Evolutionary conservation across 2,888 invertebrate genomes (phyloP).

Genomic region (Macrostomum cliftonense): DNA sequence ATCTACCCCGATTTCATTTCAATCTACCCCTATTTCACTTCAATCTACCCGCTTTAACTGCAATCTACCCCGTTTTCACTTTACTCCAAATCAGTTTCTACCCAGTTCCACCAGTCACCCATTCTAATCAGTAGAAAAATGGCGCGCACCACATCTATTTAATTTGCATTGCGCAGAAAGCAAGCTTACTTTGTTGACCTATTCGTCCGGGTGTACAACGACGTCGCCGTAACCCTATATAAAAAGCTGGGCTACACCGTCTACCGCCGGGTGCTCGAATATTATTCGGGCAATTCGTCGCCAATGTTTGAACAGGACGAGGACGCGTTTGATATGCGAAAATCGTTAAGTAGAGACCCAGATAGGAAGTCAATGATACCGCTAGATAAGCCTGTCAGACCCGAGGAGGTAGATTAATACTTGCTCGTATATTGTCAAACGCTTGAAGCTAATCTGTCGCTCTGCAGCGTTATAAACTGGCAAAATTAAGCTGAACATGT

Average conservation of each 20-base stretch:
- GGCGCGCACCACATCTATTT: no score
- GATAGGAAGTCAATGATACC: conserved; percentile 80
- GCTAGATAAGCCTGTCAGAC: conserved; percentile 72
- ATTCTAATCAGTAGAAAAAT: no score
- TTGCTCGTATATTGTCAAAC: conserved; percentile 12
- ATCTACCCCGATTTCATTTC: no score
- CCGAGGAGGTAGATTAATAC: conserved; percentile 67
- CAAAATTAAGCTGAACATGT: no score
- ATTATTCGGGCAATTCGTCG: conserved; percentile 52
- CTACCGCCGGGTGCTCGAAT: conserved; percentile 82
- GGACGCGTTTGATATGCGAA: conserved; percentile 69
- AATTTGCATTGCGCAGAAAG: conserved; percentile 51
- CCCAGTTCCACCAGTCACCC: no score
- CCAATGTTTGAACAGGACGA: conserved; percentile 47
- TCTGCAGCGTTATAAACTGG: no score
- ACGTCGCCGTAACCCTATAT: conserved; percentile 92
- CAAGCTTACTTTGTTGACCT: conserved; percentile 88
- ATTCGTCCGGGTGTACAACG: conserved; percentile 90
- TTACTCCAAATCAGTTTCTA: no score
- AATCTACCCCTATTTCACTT: no score
- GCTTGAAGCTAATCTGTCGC: no score
- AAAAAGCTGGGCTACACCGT: conserved; percentile 82
- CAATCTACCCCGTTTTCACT: no score
- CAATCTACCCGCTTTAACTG: no score
- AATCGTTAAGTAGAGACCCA: conserved; percentile 77